Conservation (phyloP, 2,113 vertebrate genomes). For the Xenopus borealis region DNA sequence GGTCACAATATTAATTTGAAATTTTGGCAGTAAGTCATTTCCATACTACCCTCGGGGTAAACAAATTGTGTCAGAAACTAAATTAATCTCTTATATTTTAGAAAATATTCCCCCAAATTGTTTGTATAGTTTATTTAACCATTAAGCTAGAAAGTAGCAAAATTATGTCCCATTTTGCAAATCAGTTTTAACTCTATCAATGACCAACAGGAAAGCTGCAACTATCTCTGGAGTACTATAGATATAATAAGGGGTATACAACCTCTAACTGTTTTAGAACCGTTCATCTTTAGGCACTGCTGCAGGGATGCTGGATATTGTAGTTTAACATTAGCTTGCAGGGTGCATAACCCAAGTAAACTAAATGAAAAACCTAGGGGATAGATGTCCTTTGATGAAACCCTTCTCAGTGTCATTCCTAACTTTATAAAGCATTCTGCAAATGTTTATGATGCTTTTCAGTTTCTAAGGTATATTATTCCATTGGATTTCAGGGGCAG, state of each 20-base stretch:
- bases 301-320: too few relatives aligned
- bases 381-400: too few relatives aligned
- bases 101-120: conserved; percentile 17
- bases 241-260: too few relatives aligned
- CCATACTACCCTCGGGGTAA: conserved; percentile 40
- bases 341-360: too few relatives aligned
- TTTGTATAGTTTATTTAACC: conserved; percentile 4
- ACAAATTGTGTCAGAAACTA: conserved; percentile 33
- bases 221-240: too few relatives aligned
- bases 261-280: too few relatives aligned
- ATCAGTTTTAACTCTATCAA: conserved; percentile 33
- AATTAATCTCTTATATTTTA: conserved; percentile 39
- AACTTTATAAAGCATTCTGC: too few relatives aligned
- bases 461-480: neutral
- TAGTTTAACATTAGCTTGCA: too few relatives aligned
- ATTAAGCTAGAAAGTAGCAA: conserved; percentile 33
- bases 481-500: conserved; percentile 79
- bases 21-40: conserved; percentile 37
- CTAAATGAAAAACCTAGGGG: too few relatives aligned
- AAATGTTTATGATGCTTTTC: too few relatives aligned
- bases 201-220: neutral
- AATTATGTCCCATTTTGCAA: conserved; percentile 31
- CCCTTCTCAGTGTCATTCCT: too few relatives aligned
- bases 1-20: conserved; percentile 38
- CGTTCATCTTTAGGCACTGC: too few relatives aligned